Base-by-base conservation (phyloP, 1,140 invertebrate genomes). In the Penaeus japonicus region DNA sequence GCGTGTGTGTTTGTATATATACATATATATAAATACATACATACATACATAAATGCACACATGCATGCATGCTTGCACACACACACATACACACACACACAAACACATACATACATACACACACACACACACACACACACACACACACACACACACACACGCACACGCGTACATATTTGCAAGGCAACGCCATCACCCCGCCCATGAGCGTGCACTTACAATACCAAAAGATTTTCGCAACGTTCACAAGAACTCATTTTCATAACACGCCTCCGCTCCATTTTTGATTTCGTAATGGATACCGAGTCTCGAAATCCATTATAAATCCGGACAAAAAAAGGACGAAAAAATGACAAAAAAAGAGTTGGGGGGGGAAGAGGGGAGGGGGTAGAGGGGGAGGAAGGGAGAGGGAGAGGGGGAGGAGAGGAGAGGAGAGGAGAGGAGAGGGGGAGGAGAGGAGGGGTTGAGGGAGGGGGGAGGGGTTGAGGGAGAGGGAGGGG, bases 21-120 rank as follows among this genome's bases (percentile, higher is more conserved):
- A 22, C n/a, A 47, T 18, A 18, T n/a, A 17, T 79, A 15, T n/a
- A n/a, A n/a, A n/a, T 12, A 35, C 32, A 17, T 35, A 78, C 27
- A 24, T 15, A 22, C n/a, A 47, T 18, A 18, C 47, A 17, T 79
- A 15, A 24, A 39, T 54, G 15, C 7, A 39, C 17, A 79, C 18
- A 32, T 35, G 17, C 27, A 27, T 35, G 39, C 75, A 32, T 35
- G 39, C 30, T 15, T 35, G 39, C 75, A 47, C 75, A 78, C 75
- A 78, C 75, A 78, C 75, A 78, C 75, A 78, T 39, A 78, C 75
- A 78, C 75, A 78, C 75, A 78, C 75, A 73, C 24, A 73, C 24
- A 20, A 73, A 73, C 10, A 18, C 17, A 27, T 15, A 73, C 27
- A 12, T 27, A 20, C 17, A 3, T 4, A n/a, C 39, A n/a, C 54